A percentile compares a stretch with the other conserved stretches of the same genome.
phyloP scores from a whole-genome alignment of 1,140 invertebrate genomes.

The Caenorhabditis remanei region DNA sequence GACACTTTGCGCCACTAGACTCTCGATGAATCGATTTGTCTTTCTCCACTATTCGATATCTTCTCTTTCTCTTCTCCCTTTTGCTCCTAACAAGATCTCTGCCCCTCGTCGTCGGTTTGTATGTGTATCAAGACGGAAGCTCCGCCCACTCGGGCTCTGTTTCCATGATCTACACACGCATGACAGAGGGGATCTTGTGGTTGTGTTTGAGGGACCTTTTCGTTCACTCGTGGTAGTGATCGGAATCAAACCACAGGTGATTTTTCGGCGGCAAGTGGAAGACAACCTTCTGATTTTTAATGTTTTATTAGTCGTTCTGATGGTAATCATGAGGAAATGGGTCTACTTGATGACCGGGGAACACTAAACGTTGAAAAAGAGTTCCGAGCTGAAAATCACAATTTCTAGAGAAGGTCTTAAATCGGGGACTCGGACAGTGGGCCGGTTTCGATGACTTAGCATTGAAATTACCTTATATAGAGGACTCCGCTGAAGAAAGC shows the following conservation, averaged over 20 bases:
- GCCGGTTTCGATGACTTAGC: no score
- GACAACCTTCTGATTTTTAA: constrained; percentile 1
- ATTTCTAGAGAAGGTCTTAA: no score
- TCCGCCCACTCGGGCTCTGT: background rate
- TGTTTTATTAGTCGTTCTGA: background rate
- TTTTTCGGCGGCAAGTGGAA: background rate
- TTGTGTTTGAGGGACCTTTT: background rate
- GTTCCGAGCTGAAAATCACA: no score
- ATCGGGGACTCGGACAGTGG: no score
- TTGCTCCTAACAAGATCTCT: constrained; percentile 1
- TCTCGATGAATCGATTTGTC: constrained; percentile 46
- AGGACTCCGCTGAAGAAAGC: no score
- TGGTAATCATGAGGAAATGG: no score
- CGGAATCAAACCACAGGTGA: constrained; percentile 9
- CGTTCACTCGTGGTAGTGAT: background rate
- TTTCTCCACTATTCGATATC: background rate
- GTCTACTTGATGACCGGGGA: no score
- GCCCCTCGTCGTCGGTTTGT: background rate
- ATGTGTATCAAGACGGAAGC: background rate
- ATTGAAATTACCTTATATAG: no score
- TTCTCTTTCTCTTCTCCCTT: background rate
- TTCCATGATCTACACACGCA: constrained; percentile 30
- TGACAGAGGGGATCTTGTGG: background rate
- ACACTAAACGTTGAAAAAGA: no score
- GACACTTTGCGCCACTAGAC: background rate